Evolutionary conservation across 1,140 invertebrate genomes (phyloP).

Genomic region (Sminthurinus signatus): DNA sequence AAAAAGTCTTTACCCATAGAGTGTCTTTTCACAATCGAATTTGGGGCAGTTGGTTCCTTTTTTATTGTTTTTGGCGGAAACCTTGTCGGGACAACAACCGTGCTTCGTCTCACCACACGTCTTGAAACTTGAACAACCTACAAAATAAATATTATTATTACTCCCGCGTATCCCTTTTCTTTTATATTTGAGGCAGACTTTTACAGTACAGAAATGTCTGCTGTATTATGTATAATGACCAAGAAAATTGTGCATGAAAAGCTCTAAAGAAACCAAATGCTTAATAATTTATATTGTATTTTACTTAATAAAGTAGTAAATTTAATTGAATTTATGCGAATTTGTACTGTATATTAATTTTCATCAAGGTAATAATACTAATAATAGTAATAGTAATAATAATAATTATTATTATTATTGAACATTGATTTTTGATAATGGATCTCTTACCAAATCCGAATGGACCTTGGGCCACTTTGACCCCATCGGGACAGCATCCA

Average conservation of each 20-base stretch:
- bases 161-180: neutral
- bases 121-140: conserved; percentile 60
- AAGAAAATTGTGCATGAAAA: neutral
- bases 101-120: conserved; percentile 74
- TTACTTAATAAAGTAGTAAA: too few species aligned
- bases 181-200: neutral
- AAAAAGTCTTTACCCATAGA: conserved; percentile 61
- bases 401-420: too few species aligned
- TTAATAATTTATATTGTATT: too few species aligned
- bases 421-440: too few species aligned
- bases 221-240: neutral
- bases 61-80: conserved; percentile 68
- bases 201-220: too few species aligned
- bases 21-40: conserved; percentile 47
- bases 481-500: conserved; percentile 89
- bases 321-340: too few species aligned
- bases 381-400: too few species aligned
- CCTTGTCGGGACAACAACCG: conserved; percentile 83
- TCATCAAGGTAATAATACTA: too few species aligned
- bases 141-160: neutral
- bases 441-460: conserved; percentile 61
- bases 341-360: too few species aligned
- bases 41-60: conserved; percentile 63
- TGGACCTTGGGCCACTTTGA: conserved; percentile 75
- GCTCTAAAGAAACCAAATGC: too few species aligned